Evolutionary conservation across 2,113 vertebrate genomes (phyloP).

Genomic region (Hyaena hyaena): DNA sequence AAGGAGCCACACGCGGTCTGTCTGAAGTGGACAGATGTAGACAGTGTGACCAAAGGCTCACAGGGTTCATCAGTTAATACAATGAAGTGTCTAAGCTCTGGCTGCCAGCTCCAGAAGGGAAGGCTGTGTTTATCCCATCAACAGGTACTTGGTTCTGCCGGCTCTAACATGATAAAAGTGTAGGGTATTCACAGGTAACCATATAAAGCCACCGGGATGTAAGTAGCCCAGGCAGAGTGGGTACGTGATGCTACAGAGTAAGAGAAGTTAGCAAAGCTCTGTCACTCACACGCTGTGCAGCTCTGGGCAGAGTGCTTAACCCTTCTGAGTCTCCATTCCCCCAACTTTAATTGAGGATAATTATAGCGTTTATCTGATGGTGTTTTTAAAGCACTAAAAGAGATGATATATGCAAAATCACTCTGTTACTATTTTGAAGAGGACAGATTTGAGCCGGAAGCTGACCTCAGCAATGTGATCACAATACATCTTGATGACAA

Average conservation of each 20-base stretch:
- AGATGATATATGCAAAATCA: background rate
- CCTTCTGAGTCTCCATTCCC: background rate
- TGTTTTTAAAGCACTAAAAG: background rate
- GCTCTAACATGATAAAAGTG: background rate
- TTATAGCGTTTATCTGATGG: background rate
- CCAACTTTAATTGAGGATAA: background rate
- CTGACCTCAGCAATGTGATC: background rate
- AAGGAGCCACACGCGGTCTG: fast-evolving
- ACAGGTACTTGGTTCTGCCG: background rate
- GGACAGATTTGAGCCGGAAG: background rate
- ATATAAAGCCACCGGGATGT: background rate
- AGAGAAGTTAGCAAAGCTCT: background rate
- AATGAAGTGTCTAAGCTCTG: background rate
- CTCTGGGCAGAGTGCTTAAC: background rate
- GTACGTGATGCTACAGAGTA: fast-evolving
- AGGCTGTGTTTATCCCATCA: background rate
- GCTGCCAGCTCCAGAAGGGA: background rate
- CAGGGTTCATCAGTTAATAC: no score
- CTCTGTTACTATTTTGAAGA: background rate
- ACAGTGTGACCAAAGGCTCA: background rate
- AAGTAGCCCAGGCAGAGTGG: no score
- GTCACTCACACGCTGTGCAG: background rate
- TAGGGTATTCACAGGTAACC: background rate
- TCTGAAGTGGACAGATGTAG: background rate
- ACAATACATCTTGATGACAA: background rate